Conservation (phyloP, 2,797 vertebrate species). For the Urophycis tenuis region DNA sequence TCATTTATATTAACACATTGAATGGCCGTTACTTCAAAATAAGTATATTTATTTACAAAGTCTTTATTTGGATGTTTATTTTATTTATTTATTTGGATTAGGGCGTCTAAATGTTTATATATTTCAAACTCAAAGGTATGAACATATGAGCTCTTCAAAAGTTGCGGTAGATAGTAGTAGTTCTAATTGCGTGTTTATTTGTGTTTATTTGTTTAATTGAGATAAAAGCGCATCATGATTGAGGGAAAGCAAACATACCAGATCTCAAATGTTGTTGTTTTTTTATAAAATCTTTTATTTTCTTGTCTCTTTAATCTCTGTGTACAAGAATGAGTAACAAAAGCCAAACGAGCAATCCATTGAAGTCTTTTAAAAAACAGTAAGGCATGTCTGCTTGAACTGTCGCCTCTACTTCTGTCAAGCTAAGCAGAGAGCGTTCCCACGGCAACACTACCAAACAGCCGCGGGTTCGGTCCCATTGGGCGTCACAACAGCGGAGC, state of each 20-base stretch:
- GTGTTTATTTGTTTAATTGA: background rate
- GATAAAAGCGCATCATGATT: background rate
- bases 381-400: conserved; percentile 78
- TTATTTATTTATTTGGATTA: no score
- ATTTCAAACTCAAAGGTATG: background rate
- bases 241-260: background rate
- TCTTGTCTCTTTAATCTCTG: conserved; percentile 67
- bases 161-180: no score
- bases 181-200: background rate
- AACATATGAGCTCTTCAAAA: background rate
- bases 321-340: conserved; percentile 81
- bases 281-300: conserved; percentile 71
- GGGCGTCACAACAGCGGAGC: conserved; percentile 55
- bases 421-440: conserved; percentile 33
- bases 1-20: background rate
- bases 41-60: background rate
- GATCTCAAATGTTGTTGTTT: conserved; percentile 4
- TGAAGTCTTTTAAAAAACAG: conserved; percentile 70
- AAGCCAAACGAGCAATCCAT: conserved; percentile 76
- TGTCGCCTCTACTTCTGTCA: conserved; percentile 52
- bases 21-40: background rate
- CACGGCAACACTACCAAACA: background rate
- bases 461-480: conserved; percentile 14
- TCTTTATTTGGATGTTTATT: background rate
- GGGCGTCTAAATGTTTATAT: background rate